These are phyloP conservation scores for Macroramphosus scolopax DNA, from an alignment of 2,797 vertebrate genomes.

Conservation along the genomic window DNA sequence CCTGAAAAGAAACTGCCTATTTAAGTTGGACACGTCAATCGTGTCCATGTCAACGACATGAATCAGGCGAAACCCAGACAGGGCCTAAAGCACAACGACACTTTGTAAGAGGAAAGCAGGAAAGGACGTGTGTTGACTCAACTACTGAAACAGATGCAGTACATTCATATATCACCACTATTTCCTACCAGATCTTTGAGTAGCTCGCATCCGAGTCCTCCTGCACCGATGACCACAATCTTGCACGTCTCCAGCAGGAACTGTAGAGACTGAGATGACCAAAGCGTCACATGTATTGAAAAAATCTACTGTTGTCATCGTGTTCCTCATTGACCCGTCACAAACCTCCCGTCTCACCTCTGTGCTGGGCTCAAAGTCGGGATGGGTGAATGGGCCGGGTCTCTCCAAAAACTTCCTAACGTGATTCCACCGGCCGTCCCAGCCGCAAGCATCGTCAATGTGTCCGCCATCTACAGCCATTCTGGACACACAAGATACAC, in stretches of 20 bases:
- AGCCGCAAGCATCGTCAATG: constrained; percentile 87
- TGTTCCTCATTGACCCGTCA: too few relatives aligned
- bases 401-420: constrained; percentile 97
- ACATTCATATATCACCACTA: too few relatives aligned
- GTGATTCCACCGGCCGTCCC: constrained; percentile 98
- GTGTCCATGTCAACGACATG: constrained; percentile 99
- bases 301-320: too few relatives aligned
- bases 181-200: constrained; percentile 93
- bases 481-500: constrained; percentile 82
- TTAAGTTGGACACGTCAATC: constrained; percentile 97
- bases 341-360: constrained; percentile 91
- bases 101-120: background rate
- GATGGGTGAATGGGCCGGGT: constrained; percentile 96
- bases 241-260: constrained; percentile 97
- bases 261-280: constrained; percentile 81
- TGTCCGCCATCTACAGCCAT: constrained; percentile 98
- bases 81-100: constrained; percentile 76
- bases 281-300: background rate
- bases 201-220: constrained; percentile 96
- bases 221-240: constrained; percentile 94
- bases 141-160: too few relatives aligned
- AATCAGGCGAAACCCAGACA: constrained; percentile 96
- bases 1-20: constrained; percentile 98
- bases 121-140: too few relatives aligned
- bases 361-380: constrained; percentile 95